phyloP scores from a whole-genome alignment of 2,888 invertebrate genomes.

The Trachelus stipa region DNA sequence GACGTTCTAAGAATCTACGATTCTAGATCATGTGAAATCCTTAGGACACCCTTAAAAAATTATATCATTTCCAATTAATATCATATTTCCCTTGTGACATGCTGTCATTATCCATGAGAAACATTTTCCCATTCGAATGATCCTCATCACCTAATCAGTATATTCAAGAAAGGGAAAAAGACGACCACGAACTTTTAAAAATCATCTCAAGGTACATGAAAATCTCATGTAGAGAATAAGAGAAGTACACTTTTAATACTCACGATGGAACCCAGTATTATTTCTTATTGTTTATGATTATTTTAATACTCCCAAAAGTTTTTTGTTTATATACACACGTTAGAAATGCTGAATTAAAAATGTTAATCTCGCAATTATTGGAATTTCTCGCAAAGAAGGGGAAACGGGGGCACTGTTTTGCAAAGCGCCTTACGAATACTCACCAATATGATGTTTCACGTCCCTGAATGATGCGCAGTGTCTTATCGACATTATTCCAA shows the following conservation, averaged over 20 bases:
- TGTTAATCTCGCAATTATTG: background rate
- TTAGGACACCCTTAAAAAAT: background rate
- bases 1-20: background rate
- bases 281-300: background rate
- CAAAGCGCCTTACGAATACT: background rate
- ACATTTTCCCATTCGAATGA: background rate
- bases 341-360: background rate
- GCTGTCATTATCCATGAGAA: background rate
- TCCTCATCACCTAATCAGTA: background rate
- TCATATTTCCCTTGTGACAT: background rate
- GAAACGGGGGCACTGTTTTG: background rate
- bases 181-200: background rate
- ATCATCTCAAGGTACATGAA: background rate
- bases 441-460: slow-evolving; percentile 6
- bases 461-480: slow-evolving; percentile 39
- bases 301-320: background rate
- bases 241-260: background rate
- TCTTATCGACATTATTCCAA: slow-evolving; percentile 9
- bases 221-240: background rate
- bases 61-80: background rate
- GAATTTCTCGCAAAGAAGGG: background rate
- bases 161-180: background rate
- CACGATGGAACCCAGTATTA: background rate
- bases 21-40: background rate
- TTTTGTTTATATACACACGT: background rate